Evolutionary conservation across 2,797 vertebrate species (phyloP).

Genomic region (Anisognathus igniventris): DNA sequence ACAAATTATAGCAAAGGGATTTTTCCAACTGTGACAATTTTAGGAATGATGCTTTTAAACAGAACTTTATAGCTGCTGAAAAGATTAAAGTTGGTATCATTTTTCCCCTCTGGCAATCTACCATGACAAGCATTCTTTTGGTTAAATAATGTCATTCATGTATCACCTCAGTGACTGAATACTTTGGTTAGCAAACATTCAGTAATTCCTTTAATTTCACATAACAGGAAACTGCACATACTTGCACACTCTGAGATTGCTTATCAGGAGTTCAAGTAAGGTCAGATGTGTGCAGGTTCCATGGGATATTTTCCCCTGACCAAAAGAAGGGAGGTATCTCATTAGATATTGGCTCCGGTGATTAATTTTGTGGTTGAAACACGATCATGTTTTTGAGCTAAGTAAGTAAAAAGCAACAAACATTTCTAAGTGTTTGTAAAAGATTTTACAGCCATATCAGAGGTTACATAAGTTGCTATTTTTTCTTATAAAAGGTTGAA

Average conservation of each 20-base stretch:
- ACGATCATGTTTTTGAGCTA: not conserved
- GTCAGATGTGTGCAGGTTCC: not conserved
- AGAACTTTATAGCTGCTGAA: not conserved
- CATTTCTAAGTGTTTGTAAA: not conserved
- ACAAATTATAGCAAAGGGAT: not conserved
- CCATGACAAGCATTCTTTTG: not conserved
- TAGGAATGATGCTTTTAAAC: not conserved
- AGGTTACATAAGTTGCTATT: not conserved
- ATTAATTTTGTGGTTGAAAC: not conserved
- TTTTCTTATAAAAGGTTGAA: not conserved
- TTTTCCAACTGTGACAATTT: not conserved
- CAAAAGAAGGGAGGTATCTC: not conserved
- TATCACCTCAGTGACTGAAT: not conserved
- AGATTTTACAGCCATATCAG: not conserved
- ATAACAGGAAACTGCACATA: not conserved
- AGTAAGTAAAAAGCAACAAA: not conserved
- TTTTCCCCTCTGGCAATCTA: not conserved
- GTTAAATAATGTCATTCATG: not conserved
- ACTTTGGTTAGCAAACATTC: not conserved
- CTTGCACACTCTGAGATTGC: not conserved
- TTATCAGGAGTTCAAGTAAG: constrained; percentile 12
- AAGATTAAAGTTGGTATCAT: not conserved
- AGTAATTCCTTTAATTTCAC: not conserved
- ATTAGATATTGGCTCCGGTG: not conserved
- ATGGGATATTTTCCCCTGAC: not conserved